Evolutionary conservation across 2,113 vertebrate species (phyloP).

Genomic region (Periophthalmus modestus): DNA sequence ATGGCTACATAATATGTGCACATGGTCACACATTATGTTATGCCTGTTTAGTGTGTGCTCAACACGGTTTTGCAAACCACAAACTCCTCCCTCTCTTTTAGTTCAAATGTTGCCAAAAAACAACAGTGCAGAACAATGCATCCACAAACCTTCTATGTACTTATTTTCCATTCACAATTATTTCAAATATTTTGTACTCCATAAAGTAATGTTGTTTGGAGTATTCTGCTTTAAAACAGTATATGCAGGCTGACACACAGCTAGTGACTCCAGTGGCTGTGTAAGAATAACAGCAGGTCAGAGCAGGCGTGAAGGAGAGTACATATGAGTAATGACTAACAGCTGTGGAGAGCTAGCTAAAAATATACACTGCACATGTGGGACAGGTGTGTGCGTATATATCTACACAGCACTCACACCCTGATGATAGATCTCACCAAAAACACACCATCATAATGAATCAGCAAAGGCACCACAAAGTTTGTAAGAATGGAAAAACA

Average conservation of each 20-base stretch:
- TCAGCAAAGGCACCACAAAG: slow-evolving; percentile 21
- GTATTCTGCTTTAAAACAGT: slow-evolving; percentile 47
- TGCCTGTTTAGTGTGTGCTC: neutral
- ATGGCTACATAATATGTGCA: neutral
- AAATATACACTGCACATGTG: slow-evolving; percentile 66
- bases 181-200: slow-evolving; percentile 28
- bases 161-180: slow-evolving; percentile 1
- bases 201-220: slow-evolving; percentile 1
- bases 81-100: slow-evolving; percentile 20
- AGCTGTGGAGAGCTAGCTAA: slow-evolving; percentile 70
- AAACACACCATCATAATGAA: slow-evolving; percentile 20
- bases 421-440: slow-evolving; percentile 24
- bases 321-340: slow-evolving; percentile 77
- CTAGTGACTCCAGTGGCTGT: slow-evolving; percentile 60
- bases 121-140: slow-evolving; percentile 33
- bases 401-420: slow-evolving; percentile 32
- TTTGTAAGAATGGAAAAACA: neutral
- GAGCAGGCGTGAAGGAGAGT: slow-evolving; percentile 58
- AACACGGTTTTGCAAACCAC: slow-evolving; percentile 13
- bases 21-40: neutral
- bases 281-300: slow-evolving; percentile 69
- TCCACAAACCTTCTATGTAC: slow-evolving; percentile 6
- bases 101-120: slow-evolving; percentile 22
- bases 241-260: slow-evolving; percentile 31
- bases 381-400: slow-evolving; percentile 56